These are phyloP conservation scores for Cuculus canorus DNA, from an alignment of 2,797 vertebrate species.

Conservation along the genomic window DNA sequence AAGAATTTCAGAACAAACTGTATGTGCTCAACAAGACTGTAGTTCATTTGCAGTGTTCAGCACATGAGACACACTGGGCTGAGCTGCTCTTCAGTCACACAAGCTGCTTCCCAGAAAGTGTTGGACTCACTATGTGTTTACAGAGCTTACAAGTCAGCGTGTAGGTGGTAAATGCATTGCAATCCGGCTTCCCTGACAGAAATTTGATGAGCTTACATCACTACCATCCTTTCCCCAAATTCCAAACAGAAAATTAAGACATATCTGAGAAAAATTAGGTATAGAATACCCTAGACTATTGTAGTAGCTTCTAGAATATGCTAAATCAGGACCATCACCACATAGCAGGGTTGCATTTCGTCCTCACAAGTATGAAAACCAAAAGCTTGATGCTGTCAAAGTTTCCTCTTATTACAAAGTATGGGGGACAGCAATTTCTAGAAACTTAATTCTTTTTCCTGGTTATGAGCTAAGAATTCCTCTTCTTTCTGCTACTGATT, in stretches of 20 bases:
- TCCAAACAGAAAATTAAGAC: neutral
- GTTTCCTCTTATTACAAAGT: neutral
- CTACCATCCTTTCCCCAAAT: neutral
- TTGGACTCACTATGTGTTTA: neutral
- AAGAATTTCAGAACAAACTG: neutral
- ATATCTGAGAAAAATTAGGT: neutral
- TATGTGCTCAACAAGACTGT: neutral
- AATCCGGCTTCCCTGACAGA: neutral
- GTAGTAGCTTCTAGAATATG: neutral
- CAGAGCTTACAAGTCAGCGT: neutral
- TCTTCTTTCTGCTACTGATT: constrained; percentile 15
- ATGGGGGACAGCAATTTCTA: neutral
- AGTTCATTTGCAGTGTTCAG: neutral
- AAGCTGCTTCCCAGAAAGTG: neutral
- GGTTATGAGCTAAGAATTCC: neutral
- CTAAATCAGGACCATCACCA: neutral
- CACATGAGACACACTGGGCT: neutral
- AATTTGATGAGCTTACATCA: neutral
- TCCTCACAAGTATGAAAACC: neutral
- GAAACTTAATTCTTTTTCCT: neutral
- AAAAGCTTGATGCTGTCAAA: neutral
- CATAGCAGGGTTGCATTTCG: neutral
- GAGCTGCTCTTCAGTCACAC: neutral
- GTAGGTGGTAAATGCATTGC: neutral
- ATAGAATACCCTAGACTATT: neutral